Evolutionary conservation across 2,797 vertebrate genomes (phyloP), one percentile per base, ranked within the genome.

Genomic region (Australoheros facetus): DNA sequence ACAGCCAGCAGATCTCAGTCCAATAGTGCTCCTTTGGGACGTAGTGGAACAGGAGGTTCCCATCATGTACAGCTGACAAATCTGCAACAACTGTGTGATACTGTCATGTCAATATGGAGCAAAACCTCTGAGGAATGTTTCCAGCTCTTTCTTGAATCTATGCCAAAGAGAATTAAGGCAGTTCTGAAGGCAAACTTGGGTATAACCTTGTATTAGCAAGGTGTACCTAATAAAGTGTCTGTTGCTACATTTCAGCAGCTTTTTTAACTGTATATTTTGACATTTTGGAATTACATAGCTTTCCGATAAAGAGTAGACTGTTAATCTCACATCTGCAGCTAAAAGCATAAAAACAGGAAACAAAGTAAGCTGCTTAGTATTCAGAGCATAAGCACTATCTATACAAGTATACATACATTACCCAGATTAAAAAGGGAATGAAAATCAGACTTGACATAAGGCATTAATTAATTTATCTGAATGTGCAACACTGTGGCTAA

Each of bases 361-460:
- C 26, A 69, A 69, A 30, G 42, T 17, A n/a, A 4, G 4, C 42
- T 30, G 26, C 16, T 28, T 45, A 66, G 23, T 48, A 6, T 48
- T 48, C 14, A 66, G 21, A 26, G 17, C 28, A 53, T 42, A 42
- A 30, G 7, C 6, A n/a, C 5, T 21, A 37, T 16, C 3, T 11
- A 28, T 21, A 13, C 5, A 13, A 57, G 12, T 28, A 48, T 2
- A 28, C 23, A 56, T 48, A 71, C 11, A 4, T 30, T 66, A 48
- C 23, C 23, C 5, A 69, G 2, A 51, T 69, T 51, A 69, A 30
- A 51, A 62, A 32, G 17, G 37, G 37, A 26, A n/a, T 2, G 32
- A 77, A 45, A 76, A 54, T 59, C 80, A 75, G 51, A 66, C 64
- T 8, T 85, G 77, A 53, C 45, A 23, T n/a, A 54, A 19, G 23